These are phyloP conservation scores for Drosophila baimaii DNA, from an alignment of 1,140 invertebrate species.

Conservation along the genomic window DNA sequence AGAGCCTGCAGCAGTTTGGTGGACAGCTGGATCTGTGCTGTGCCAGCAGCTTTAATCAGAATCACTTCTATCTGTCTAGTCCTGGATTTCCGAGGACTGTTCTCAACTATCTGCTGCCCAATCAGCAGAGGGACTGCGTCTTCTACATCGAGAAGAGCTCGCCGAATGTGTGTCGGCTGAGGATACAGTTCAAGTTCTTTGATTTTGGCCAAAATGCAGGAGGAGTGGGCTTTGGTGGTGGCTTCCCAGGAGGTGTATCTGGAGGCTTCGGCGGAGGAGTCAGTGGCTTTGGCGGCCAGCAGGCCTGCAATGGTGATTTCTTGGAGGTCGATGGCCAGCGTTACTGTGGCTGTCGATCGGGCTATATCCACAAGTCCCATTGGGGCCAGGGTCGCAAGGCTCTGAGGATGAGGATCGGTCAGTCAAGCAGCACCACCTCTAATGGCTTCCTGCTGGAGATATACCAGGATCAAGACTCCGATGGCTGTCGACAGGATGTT, in stretches of 20 bases:
- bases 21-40: constrained; percentile 84
- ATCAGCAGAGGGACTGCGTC: constrained; percentile 84
- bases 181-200: constrained; percentile 86
- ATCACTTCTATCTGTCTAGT: constrained; percentile 85
- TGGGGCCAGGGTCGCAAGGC: constrained; percentile 77
- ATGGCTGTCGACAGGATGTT: constrained; percentile 42
- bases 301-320: constrained; percentile 84
- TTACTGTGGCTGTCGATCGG: constrained; percentile 86
- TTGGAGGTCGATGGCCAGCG: constrained; percentile 86
- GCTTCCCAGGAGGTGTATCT: neutral
- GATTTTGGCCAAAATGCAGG: constrained; percentile 83
- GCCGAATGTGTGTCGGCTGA: constrained; percentile 85
- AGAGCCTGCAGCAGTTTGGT: constrained; percentile 60
- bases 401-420: constrained; percentile 77
- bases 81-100: constrained; percentile 86
- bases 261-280: neutral
- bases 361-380: constrained; percentile 83
- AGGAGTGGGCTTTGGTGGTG: constrained; percentile 10
- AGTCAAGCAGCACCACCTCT: constrained; percentile 53
- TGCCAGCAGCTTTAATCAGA: constrained; percentile 81
- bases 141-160: constrained; percentile 85
- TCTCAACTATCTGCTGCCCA: constrained; percentile 65
- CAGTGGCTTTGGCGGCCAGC: neutral
- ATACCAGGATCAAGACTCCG: constrained; percentile 85
- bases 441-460: constrained; percentile 86